Conservation (phyloP, 2,888 invertebrate species). For the Ceraclea dissimilis region DNA sequence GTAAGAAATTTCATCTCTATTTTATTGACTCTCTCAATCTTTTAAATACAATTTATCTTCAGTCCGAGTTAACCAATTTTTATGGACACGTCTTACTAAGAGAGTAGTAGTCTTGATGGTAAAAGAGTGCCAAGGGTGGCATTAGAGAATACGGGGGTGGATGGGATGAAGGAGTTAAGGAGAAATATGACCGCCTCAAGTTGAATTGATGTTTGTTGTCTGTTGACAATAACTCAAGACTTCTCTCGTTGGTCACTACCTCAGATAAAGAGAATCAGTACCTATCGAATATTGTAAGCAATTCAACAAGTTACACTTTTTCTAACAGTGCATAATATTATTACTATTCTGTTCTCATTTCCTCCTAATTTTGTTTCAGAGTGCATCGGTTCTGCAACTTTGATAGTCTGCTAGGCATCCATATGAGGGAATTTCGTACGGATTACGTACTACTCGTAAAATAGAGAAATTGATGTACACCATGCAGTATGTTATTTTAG, state of each 20-base stretch:
- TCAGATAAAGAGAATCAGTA: background rate
- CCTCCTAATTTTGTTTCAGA: too few species aligned
- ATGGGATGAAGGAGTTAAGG: slow-evolving; percentile 2
- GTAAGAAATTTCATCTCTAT: background rate
- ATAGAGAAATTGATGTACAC: too few species aligned
- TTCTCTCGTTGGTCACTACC: slow-evolving; percentile 6
- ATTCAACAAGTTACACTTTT: background rate
- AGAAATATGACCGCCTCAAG: slow-evolving; percentile 23
- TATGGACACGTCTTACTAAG: background rate
- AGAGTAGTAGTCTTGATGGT: background rate
- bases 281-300: background rate
- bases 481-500: too few species aligned
- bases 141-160: slow-evolving; percentile 1
- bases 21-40: background rate
- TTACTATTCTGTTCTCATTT: too few species aligned
- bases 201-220: slow-evolving; percentile 25
- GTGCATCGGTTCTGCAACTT: too few species aligned
- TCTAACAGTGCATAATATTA: too few species aligned
- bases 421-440: too few species aligned
- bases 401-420: too few species aligned
- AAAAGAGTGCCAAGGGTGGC: slow-evolving; percentile 4
- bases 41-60: background rate
- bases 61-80: slow-evolving; percentile 1
- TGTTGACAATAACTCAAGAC: slow-evolving; percentile 24
- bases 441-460: too few species aligned